phyloP scores from a whole-genome alignment of 2,888 invertebrate genomes.

The Trisateles emortualis region DNA sequence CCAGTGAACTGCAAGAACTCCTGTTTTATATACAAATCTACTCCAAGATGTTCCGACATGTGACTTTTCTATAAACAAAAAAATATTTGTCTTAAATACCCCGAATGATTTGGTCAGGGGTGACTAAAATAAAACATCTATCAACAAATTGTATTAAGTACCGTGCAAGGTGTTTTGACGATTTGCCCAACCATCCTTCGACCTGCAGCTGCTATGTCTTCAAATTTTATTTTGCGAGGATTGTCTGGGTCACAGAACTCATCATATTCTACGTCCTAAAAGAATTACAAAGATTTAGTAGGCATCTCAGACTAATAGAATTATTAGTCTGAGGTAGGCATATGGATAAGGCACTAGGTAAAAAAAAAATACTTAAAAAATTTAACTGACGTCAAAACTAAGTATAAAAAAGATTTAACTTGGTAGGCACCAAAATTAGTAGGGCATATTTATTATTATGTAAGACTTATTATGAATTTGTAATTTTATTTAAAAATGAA shows the following conservation, averaged over 20 bases:
- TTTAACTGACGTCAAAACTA: too few species aligned
- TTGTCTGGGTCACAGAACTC: slow-evolving; percentile 76
- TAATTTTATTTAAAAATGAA: too few species aligned
- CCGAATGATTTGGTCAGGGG: too few species aligned
- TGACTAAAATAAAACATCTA: too few species aligned
- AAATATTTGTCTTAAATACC: not conserved
- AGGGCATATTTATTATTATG: too few species aligned
- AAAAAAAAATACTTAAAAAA: too few species aligned
- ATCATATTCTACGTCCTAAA: slow-evolving; percentile 70
- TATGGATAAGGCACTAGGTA: not conserved
- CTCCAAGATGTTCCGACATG: slow-evolving; percentile 91
- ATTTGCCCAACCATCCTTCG: slow-evolving; percentile 88
- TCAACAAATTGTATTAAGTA: slow-evolving; percentile 35
- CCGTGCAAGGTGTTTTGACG: slow-evolving; percentile 88
- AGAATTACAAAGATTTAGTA: not conserved
- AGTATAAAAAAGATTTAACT: too few species aligned
- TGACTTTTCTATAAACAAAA: slow-evolving; percentile 89
- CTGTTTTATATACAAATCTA: slow-evolving; percentile 96
- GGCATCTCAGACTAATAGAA: too few species aligned
- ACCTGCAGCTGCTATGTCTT: slow-evolving; percentile 89
- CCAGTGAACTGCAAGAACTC: slow-evolving; percentile 97
- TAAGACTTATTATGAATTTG: too few species aligned
- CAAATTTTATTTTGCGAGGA: slow-evolving; percentile 83
- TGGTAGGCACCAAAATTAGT: too few species aligned
- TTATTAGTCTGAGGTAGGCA: too few species aligned